phyloP scores from a whole-genome alignment of 2,888 invertebrate species.

The Lasioglossum figueresi region DNA sequence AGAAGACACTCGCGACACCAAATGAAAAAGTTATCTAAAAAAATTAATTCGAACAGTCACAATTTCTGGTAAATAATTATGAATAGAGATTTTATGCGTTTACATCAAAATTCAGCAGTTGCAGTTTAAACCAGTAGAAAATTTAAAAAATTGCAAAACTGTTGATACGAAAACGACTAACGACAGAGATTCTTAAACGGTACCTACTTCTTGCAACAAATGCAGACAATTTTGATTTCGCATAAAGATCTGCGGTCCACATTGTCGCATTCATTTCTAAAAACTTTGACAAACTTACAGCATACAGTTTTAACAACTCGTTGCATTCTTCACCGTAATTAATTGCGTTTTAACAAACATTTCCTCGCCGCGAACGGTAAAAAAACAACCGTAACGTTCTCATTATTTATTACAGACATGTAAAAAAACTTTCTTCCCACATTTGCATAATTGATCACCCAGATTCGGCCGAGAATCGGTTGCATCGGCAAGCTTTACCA shows the following conservation, averaged over 20 bases:
- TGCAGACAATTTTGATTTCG: neutral
- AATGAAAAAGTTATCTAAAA: no score
- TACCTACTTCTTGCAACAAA: neutral
- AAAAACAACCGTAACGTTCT: neutral
- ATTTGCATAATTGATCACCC: slow-evolving; percentile 15
- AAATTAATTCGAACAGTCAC: no score
- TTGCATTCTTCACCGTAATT: neutral
- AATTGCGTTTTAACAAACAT: neutral
- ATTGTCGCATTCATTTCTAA: neutral
- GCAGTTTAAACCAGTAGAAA: no score
- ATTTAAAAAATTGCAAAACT: no score
- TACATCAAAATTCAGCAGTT: no score
- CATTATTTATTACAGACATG: neutral
- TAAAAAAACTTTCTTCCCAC: neutral
- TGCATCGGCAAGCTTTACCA: neutral
- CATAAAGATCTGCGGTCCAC: neutral
- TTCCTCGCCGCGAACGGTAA: neutral
- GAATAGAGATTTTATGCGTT: no score
- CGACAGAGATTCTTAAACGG: neutral
- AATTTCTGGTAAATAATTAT: no score
- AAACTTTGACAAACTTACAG: neutral
- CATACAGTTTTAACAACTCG: neutral
- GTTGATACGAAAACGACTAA: no score
- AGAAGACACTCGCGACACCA: no score
- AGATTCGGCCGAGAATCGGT: neutral